A percentile compares a stretch with the other conserved stretches of the same genome.
Conservation (phyloP, 1,140 invertebrate species). For the Metopolophium dirhodum region DNA sequence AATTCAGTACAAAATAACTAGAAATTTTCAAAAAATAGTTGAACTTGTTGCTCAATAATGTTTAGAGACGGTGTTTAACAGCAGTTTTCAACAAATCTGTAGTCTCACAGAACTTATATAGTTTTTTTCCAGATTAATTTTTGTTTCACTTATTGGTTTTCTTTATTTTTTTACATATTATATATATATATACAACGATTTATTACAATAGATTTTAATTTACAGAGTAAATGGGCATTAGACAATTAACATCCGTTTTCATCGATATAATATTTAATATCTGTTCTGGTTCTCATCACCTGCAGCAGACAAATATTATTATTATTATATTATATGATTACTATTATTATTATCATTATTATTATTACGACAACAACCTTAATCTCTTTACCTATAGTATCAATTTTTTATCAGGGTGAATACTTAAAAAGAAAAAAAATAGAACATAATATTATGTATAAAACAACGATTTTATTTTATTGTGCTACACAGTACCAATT, state of each 20-base stretch:
- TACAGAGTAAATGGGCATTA: slow-evolving; percentile 46
- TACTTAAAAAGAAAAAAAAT: slow-evolving; percentile 32
- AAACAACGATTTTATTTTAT: slow-evolving; percentile 40
- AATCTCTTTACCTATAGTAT: slow-evolving; percentile 38
- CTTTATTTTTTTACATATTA: slow-evolving; percentile 12
- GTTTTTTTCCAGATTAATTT: slow-evolving; percentile 8
- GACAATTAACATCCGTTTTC: slow-evolving; percentile 20
- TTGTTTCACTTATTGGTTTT: slow-evolving; percentile 3
- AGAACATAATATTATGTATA: slow-evolving; percentile 23
- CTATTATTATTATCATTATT: slow-evolving; percentile 29
- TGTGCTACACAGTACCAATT: slow-evolving; percentile 52
- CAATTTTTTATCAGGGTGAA: slow-evolving; percentile 57
- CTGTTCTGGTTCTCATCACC: slow-evolving; percentile 21
- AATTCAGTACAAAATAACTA: slow-evolving; percentile 52
- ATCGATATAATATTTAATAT: not conserved
- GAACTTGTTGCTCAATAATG: slow-evolving; percentile 51
- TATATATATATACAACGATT: not conserved
- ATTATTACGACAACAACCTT: not conserved
- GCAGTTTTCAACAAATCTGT: slow-evolving; percentile 34
- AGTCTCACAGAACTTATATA: slow-evolving; percentile 13
- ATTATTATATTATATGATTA: slow-evolving; percentile 17
- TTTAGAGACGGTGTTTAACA: slow-evolving; percentile 39
- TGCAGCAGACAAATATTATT: not conserved
- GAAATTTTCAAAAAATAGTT: slow-evolving; percentile 40
- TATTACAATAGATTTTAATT: slow-evolving; percentile 20